Conservation (phyloP, 2,113 vertebrate species). For the Himantopus leucocephalus region DNA sequence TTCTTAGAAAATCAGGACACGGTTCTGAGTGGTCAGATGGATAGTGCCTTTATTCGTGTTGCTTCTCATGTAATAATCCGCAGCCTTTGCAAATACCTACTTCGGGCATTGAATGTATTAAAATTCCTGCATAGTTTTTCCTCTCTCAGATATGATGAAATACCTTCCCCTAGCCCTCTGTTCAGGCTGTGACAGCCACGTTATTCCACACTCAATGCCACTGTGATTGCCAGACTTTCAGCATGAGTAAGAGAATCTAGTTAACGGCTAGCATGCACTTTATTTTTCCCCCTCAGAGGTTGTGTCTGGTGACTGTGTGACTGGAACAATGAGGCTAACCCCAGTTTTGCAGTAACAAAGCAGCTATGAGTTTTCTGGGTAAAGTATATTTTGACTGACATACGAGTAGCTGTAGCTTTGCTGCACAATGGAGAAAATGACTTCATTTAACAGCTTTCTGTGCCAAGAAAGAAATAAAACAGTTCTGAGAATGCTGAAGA, state of each 20-base stretch:
- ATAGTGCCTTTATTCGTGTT: not conserved
- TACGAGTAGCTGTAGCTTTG: constrained; percentile 38
- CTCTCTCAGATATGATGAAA: not conserved
- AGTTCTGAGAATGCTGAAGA: constrained; percentile 9
- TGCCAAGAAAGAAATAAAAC: constrained; percentile 59
- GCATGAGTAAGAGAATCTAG: not conserved
- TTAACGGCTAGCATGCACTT: not conserved
- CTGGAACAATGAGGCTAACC: constrained; percentile 38
- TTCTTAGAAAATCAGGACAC: not conserved
- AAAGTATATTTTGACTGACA: constrained; percentile 57
- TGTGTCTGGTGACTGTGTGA: constrained; percentile 30
- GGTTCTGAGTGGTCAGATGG: not conserved
- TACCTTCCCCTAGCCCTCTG: not conserved
- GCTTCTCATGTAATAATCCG: not conserved
- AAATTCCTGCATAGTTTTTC: not conserved
- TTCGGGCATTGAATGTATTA: not conserved
- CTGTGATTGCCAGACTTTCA: not conserved
- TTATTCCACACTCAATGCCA: not conserved
- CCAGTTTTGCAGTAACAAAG: constrained; percentile 35
- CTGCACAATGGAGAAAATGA: constrained; percentile 58
- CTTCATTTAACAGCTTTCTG: constrained; percentile 59
- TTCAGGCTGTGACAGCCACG: not conserved
- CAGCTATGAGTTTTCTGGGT: constrained; percentile 27
- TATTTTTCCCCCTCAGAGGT: constrained; percentile 26
- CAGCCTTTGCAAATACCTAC: not conserved